Percentiles rank a stretch among this genome's conserved stretches.
Evolutionary conservation across 2,797 vertebrate genomes (phyloP).

Genomic region (Pelodytes ibericus): DNA sequence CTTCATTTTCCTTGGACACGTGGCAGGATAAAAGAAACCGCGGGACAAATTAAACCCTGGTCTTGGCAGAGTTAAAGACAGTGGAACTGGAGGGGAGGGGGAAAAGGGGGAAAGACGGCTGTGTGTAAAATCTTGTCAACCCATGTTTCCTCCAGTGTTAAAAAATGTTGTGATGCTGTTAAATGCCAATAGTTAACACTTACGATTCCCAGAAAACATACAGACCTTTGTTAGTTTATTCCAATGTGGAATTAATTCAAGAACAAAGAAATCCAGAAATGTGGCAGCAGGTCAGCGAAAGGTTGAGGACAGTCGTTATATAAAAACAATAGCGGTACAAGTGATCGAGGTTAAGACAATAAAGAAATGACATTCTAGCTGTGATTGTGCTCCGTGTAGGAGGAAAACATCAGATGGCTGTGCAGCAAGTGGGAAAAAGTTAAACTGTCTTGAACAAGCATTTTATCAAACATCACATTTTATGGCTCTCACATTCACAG

Average conservation of each 20-base stretch:
- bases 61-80: background rate
- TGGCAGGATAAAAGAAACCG: slow-evolving; percentile 3
- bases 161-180: background rate
- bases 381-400: background rate
- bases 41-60: background rate
- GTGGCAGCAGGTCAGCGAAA: too few species aligned
- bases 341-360: too few species aligned
- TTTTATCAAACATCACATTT: background rate
- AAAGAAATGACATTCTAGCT: too few species aligned
- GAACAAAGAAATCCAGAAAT: too few species aligned
- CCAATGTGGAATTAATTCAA: too few species aligned
- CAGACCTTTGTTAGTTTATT: background rate
- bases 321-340: too few species aligned
- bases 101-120: background rate
- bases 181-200: too few species aligned
- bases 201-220: background rate
- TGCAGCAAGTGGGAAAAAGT: background rate
- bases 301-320: too few species aligned
- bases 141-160: background rate
- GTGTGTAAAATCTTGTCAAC: background rate
- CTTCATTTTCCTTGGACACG: background rate
- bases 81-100: background rate
- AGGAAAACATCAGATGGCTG: background rate
- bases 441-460: background rate
- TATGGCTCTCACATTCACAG: slow-evolving; percentile 78